Evolutionary conservation across 2,113 vertebrate genomes (phyloP).

Genomic region (Aptenodytes forsteri): DNA sequence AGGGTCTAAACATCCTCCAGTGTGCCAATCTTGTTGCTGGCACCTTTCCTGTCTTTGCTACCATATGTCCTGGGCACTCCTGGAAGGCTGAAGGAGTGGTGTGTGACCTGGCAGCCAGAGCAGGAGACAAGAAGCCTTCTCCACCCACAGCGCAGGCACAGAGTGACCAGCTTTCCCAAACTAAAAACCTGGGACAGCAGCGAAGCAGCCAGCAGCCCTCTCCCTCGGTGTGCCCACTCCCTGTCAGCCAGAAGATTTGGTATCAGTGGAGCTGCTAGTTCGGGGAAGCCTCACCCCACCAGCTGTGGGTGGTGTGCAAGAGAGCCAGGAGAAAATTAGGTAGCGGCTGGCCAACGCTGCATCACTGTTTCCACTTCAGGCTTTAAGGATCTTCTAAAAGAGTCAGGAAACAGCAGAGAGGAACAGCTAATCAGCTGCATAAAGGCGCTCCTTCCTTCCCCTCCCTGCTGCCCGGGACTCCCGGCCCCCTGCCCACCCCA

Average conservation of each 20-base stretch:
- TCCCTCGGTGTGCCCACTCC: neutral
- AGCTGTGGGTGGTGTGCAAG: neutral
- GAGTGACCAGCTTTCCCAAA: neutral
- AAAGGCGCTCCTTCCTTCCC: neutral
- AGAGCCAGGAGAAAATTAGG: neutral
- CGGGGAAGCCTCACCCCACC: neutral
- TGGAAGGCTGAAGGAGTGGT: neutral
- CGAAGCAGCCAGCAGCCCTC: neutral
- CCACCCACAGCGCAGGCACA: neutral
- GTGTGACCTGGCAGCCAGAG: neutral
- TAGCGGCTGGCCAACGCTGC: neutral
- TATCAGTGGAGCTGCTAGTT: neutral
- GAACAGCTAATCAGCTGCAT: neutral
- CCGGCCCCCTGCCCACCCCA: too few relatives aligned
- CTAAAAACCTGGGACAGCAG: neutral
- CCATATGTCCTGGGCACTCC: neutral
- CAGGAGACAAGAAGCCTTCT: neutral
- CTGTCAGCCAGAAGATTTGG: neutral
- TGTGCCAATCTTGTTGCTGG: neutral
- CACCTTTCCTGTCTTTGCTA: neutral
- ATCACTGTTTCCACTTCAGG: conserved; percentile 17
- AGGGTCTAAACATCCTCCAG: neutral
- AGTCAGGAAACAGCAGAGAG: neutral
- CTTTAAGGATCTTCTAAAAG: neutral
- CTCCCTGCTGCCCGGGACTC: neutral